phyloP scores from a whole-genome alignment of 1,140 invertebrate genomes.

The Heliconius nattereri region DNA sequence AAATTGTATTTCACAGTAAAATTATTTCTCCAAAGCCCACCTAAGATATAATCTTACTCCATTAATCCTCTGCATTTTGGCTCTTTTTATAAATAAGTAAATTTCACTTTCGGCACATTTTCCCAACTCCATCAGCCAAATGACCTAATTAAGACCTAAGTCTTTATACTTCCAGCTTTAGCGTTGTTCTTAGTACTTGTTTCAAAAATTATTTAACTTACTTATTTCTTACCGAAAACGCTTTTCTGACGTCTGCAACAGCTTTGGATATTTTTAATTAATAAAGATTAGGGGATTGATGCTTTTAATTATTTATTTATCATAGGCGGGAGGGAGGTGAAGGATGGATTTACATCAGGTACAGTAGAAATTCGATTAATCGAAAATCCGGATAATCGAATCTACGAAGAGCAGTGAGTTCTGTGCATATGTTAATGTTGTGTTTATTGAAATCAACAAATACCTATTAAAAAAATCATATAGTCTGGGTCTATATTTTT shows the following conservation, averaged over 20 bases:
- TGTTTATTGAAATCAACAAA: too few species aligned
- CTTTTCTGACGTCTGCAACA: background rate
- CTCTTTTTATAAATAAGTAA: constrained; percentile 27
- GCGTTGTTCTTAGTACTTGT: constrained; percentile 30
- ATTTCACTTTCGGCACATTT: constrained; percentile 33
- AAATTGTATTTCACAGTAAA: background rate
- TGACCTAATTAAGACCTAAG: constrained; percentile 36
- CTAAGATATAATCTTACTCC: constrained; percentile 8
- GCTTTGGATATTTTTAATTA: background rate
- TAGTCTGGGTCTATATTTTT: too few species aligned
- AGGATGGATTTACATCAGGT: too few species aligned
- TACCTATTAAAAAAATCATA: too few species aligned
- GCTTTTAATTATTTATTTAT: too few species aligned
- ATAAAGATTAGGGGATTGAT: background rate
- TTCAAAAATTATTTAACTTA: constrained; percentile 36
- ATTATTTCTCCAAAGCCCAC: constrained; percentile 5
- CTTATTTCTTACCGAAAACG: constrained; percentile 25
- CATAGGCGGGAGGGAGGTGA: too few species aligned
- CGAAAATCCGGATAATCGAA: too few species aligned
- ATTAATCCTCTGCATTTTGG: constrained; percentile 8
- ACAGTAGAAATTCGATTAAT: too few species aligned
- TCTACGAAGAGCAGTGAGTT: too few species aligned
- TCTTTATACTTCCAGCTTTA: constrained; percentile 24
- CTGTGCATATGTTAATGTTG: too few species aligned
- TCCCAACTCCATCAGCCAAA: constrained; percentile 24